Evolutionary conservation across 2,113 vertebrate genomes (phyloP), one percentile per base, ranked within the genome.

Genomic region (Zapus hudsonius): DNA sequence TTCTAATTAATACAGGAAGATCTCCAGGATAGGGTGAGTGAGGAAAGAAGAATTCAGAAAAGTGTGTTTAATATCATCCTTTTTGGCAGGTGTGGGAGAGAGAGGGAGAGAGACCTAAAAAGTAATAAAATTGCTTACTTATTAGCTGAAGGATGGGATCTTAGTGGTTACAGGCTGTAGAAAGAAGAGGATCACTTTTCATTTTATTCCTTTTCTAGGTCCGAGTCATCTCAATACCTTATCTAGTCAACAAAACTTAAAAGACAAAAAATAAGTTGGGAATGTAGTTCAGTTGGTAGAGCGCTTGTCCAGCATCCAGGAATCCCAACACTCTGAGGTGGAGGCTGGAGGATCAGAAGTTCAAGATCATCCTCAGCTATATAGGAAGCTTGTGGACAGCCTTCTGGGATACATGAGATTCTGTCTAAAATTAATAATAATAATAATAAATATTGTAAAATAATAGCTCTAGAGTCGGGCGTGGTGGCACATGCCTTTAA

Each of bases 51-150:
- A 4, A 31, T 33, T 5, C 15, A 93, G 42, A 94, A 86, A 3
- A 70, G 3, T 63, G 25, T 63, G 27, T 57, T 31, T 36, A 36
- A 94, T 66, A 86, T 8, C 2, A 5, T 78, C 64, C 57, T 69
- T 85, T 87, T 72, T 17, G 7, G 52, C 78, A 29, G 44, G 8
- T n/a, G 67, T 47, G 69, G 22, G 67, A 78, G 59, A 29, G 31
- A 67, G 59, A 57, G 55, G 57, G n/a, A 81, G 78, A 81, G 59
- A 52, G 29, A 29, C 70, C 72, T 66, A 92, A 66, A 83, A 95
- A 94, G 86, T 44, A 47, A 70, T 89, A 93, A 93, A 85, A 95
- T 63, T 87, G 38, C 81, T 90, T 73, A 40, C 33, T 55, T 44
- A 47, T 80, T 94, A 40, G 38, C 73, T 11, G 19, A 82, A 83